Percentiles rank a stretch among this genome's conserved stretches.
Evolutionary conservation across 2,888 invertebrate species (phyloP).

Genomic region (Drosophila phalerata): DNA sequence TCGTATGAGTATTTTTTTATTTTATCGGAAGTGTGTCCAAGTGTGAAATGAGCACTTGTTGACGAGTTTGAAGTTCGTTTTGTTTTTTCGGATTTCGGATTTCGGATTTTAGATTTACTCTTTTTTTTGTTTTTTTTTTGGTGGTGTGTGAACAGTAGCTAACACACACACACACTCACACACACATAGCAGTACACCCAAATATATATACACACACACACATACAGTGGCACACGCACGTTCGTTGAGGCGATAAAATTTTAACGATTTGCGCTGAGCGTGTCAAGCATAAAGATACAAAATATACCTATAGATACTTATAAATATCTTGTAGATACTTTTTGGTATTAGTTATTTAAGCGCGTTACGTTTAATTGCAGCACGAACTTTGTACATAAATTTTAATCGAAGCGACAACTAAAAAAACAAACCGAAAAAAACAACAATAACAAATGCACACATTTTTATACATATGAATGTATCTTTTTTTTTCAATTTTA

Average conservation of each 20-base stretch:
- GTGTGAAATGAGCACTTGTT: constrained; percentile 61
- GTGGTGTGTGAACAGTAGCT: constrained; percentile 60
- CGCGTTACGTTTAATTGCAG: constrained; percentile 74
- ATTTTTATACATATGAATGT: constrained; percentile 18
- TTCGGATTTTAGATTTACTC: constrained; percentile 26
- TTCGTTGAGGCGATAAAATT: constrained; percentile 75
- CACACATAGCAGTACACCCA: constrained; percentile 7
- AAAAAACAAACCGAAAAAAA: constrained; percentile 18
- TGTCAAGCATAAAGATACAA: constrained; percentile 79
- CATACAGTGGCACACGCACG: constrained; percentile 45
- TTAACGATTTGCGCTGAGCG: constrained; percentile 82
- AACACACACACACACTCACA: constrained; percentile 28
- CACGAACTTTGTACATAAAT: constrained; percentile 81
- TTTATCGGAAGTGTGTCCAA: constrained; percentile 56
- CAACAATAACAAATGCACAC: constrained; percentile 24
- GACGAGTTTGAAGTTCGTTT: constrained; percentile 38
- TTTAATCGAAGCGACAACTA: constrained; percentile 63
- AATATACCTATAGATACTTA: constrained; percentile 55
- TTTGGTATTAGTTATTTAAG: constrained; percentile 66
- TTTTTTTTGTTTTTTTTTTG: constrained; percentile 14
- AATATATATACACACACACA: constrained; percentile 20
- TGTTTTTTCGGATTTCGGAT: constrained; percentile 29
- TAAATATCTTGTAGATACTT: constrained; percentile 64
- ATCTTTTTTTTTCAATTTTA: constrained; percentile 32
- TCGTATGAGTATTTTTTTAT: constrained; percentile 16